Conservation (phyloP, 2,888 invertebrate genomes). For the Hipparchia semele region DNA sequence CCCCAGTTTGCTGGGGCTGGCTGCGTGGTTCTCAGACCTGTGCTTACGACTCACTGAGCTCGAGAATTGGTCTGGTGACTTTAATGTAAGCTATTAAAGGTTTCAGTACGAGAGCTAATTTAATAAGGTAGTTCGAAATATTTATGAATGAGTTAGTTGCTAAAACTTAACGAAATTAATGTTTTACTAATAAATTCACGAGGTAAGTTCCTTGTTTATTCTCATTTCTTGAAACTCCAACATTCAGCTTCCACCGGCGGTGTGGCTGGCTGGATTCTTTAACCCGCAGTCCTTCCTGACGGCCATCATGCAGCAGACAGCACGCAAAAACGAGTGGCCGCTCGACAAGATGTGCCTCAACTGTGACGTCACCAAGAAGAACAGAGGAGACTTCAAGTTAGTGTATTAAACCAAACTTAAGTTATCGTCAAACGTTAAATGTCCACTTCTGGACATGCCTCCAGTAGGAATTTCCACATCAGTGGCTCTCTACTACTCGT, state of each 20-base stretch:
- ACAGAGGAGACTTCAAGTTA: slow-evolving; percentile 91
- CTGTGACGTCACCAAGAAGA: slow-evolving; percentile 97
- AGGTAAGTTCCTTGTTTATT: too few relatives aligned
- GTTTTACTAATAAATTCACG: too few relatives aligned
- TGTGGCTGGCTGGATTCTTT: slow-evolving; percentile 98
- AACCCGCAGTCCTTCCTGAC: slow-evolving; percentile 98
- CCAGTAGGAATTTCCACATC: too few relatives aligned
- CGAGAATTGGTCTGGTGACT: slow-evolving; percentile 95
- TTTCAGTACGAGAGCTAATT: not conserved
- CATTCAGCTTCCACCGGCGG: slow-evolving; percentile 88
- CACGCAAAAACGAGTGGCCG: slow-evolving; percentile 97
- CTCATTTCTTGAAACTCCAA: too few relatives aligned
- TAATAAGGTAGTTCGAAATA: not conserved
- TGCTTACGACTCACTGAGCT: slow-evolving; percentile 90
- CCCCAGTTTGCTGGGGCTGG: slow-evolving; percentile 92
- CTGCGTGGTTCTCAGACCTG: slow-evolving; percentile 95
- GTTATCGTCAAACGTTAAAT: too few relatives aligned
- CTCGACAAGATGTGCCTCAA: slow-evolving; percentile 97
- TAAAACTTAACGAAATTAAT: too few relatives aligned
- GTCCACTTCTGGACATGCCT: too few relatives aligned
- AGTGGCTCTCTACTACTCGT: too few relatives aligned
- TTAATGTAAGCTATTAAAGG: slow-evolving; percentile 78
- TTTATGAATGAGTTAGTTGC: too few relatives aligned
- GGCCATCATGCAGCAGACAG: slow-evolving; percentile 98
- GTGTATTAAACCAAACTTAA: slow-evolving; percentile 4